A percentile compares a stretch with the other conserved stretches of the same genome.
These are phyloP conservation scores for Dendrocincla fuliginosa DNA, from an alignment of 2,797 vertebrate species.

Conservation along the genomic window DNA sequence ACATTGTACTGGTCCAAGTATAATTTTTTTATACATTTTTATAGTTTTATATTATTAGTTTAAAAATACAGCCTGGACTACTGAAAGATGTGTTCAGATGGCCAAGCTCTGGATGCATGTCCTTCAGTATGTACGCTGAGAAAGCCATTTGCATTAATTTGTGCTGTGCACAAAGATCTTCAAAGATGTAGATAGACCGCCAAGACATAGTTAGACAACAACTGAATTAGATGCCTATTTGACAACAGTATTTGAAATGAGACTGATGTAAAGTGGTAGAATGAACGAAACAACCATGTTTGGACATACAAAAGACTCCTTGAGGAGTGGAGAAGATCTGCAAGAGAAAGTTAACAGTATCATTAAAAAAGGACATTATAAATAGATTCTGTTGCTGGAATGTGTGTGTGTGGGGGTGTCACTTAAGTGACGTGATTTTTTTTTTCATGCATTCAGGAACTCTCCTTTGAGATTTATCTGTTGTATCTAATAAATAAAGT, in stretches of 20 bases:
- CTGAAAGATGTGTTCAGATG: not conserved
- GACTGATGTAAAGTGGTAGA: not conserved
- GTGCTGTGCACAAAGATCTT: conserved; percentile 70
- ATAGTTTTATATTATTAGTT: conserved; percentile 6
- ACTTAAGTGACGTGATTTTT: not conserved
- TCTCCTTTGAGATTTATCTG: conserved; percentile 3
- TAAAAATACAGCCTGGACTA: conserved; percentile 17
- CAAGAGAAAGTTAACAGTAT: not conserved
- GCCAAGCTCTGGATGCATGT: not conserved
- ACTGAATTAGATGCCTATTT: not conserved
- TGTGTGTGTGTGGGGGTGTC: not conserved
- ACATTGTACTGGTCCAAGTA: not conserved
- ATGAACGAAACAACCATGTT: not conserved
- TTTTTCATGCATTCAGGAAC: not conserved
- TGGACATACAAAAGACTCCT: not conserved
- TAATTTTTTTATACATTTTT: conserved; percentile 19
- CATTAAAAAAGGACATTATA: not conserved
- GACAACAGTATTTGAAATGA: not conserved
- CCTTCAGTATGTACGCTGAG: not conserved
- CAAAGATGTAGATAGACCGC: conserved; percentile 13
- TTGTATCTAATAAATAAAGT: conserved; percentile 38
- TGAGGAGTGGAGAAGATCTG: not conserved
- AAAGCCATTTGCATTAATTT: conserved; percentile 46
- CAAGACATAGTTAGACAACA: not conserved
- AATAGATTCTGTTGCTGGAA: not conserved